A percentile compares a stretch with the other conserved stretches of the same genome.
phyloP scores from a whole-genome alignment of 2,113 vertebrate species.

The Dipodomys merriami region DNA sequence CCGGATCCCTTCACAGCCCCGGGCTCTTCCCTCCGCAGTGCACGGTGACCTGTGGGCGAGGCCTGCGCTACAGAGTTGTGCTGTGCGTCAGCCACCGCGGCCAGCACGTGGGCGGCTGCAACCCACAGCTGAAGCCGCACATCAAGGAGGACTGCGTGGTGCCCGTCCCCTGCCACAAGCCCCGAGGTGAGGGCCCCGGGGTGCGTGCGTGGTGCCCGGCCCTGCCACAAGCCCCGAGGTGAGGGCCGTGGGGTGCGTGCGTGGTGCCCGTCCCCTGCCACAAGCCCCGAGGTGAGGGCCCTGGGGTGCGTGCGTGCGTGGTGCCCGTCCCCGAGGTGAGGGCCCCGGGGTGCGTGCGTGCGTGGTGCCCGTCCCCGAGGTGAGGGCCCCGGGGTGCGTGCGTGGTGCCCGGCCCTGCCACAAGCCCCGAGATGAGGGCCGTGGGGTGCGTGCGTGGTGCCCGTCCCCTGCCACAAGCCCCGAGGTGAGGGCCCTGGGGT shows the following conservation, averaged over 20 bases:
- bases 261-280: no score
- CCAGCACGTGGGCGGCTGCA: conserved; percentile 94
- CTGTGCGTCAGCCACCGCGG: conserved; percentile 94
- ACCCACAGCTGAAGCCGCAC: conserved; percentile 90
- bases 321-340: no score
- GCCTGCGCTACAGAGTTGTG: conserved; percentile 94
- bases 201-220: not conserved
- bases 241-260: no score
- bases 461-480: no score
- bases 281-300: no score
- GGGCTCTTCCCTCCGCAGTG: conserved; percentile 85
- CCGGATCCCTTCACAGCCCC: not conserved
- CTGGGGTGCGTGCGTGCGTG: no score
- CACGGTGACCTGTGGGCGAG: conserved; percentile 94
- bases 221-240: no score
- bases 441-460: not conserved
- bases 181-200: conserved; percentile 84
- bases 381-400: not conserved
- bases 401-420: no score
- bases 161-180: conserved; percentile 92
- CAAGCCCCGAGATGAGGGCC: no score
- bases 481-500: no score
- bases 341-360: no score
- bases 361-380: conserved; percentile 91
- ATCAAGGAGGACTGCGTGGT: conserved; percentile 96